phyloP scores from a whole-genome alignment of 2,113 vertebrate genomes.

The Varanus salvator region DNA sequence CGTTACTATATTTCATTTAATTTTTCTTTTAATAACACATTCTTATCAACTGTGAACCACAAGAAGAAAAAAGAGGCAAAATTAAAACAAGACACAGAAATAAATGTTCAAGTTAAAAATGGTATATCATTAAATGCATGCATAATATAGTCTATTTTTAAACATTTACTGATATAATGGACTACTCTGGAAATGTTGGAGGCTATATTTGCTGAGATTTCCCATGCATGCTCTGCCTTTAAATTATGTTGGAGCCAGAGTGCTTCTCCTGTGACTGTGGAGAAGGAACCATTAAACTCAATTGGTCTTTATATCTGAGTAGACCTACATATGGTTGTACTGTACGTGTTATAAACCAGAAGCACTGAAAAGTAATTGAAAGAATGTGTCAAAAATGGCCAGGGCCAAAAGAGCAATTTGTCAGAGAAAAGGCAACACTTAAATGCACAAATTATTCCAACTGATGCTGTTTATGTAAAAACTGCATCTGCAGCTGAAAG shows the following conservation, averaged over 20 bases:
- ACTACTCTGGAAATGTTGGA: accelerated
- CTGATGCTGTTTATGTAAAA: constrained; percentile 39
- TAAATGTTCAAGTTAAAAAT: neutral
- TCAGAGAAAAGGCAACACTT: constrained; percentile 33
- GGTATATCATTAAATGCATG: neutral
- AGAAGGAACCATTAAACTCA: neutral
- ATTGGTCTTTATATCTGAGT: neutral
- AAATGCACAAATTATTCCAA: constrained; percentile 51
- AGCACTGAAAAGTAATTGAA: constrained; percentile 4
- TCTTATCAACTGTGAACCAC: neutral
- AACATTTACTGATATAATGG: neutral
- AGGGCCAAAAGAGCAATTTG: constrained; percentile 1
- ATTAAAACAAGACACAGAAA: neutral
- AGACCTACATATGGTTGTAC: neutral
- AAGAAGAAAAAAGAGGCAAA: neutral
- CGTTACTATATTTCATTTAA: neutral
- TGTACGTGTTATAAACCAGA: neutral
- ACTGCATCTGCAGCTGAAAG: constrained; percentile 20
- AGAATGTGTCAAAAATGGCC: neutral
- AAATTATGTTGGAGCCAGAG: neutral
- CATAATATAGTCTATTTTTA: neutral
- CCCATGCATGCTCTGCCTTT: neutral
- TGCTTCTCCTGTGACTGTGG: neutral
- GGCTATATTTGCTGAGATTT: neutral
- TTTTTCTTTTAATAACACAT: neutral